Evolutionary conservation across 2,888 invertebrate species (phyloP), one percentile per base, ranked within the genome.

Genomic region (Geotrupes spiniger): DNA sequence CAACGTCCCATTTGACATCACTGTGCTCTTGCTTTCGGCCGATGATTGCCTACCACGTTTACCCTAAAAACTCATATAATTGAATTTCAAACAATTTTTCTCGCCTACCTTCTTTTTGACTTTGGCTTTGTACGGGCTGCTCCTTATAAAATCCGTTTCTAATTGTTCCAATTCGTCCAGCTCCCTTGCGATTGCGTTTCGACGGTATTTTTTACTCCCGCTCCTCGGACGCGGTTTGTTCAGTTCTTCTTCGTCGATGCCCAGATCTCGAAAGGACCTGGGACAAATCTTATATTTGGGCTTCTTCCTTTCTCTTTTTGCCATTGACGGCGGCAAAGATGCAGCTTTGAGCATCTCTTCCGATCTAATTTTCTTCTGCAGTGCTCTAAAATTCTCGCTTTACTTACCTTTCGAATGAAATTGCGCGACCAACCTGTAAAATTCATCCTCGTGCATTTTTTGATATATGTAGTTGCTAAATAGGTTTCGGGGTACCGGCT

Each of bases 401-500:
- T 9, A 33, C 3, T 2, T 33, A 8, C 8, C 11, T n/a, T 4
- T 1, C 8, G 11, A 10, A 1, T 37, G 16, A 37, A 42, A 11
- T 9, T 15, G 9, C 21, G 4, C 1, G 28, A 33, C 47, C 56
- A 62, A 85, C 84, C 84, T 78, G 67, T 83, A 85, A 70, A 82
- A 87, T 55, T 85, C 84, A 58, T 86, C 83, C 63, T 87, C 85
- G 54, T 83, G 78, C 77, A 83, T 82, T 64, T 82, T 84, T 53
- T 82, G 80, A 54, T 85, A 85, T 60, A 85, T 78, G 53, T 83
- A 83, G 61, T 84, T 84, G 10, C 83, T 83, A 63, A 85, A 86
- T 14, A 86, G 70, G 68, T 84, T 82, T 63, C 78, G 84, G 0
- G 87, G 85, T 6, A 86, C 79, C 0, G 86, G 85, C 54, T 82